These are phyloP conservation scores for Halichoerus grypus DNA, from an alignment of 2,113 vertebrate genomes.

Conservation along the genomic window DNA sequence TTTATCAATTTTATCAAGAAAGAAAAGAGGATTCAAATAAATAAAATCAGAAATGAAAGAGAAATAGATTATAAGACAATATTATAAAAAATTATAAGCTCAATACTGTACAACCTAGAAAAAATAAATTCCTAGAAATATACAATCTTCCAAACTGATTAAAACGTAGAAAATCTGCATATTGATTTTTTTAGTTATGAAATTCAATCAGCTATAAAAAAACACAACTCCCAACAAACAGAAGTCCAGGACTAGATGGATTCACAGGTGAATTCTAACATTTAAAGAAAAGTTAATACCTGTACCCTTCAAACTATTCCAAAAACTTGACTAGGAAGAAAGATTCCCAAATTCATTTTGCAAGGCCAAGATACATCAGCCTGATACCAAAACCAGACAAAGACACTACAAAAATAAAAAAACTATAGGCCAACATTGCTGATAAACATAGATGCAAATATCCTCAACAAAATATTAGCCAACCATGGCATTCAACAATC, in stretches of 20 bases:
- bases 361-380: not conserved
- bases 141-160: not conserved
- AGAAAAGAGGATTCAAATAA: not conserved
- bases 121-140: not conserved
- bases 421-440: not conserved
- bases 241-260: not conserved
- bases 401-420: not conserved
- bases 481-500: not conserved
- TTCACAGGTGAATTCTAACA: not conserved
- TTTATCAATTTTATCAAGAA: not conserved
- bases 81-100: not conserved
- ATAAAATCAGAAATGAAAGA: not conserved
- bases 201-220: not conserved
- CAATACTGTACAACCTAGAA: not conserved
- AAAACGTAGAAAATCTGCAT: not conserved
- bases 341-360: not conserved
- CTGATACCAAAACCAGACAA: not conserved
- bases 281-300: not conserved
- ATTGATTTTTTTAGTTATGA: not conserved
- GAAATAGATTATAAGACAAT: not conserved
- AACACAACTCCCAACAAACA: not conserved
- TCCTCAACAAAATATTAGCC: not conserved
- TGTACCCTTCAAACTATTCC: not conserved
- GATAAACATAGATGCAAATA: not conserved
- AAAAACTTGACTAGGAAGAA: not conserved